phyloP scores from a whole-genome alignment of 1,140 invertebrate genomes.

The Listronotus oregonensis region DNA sequence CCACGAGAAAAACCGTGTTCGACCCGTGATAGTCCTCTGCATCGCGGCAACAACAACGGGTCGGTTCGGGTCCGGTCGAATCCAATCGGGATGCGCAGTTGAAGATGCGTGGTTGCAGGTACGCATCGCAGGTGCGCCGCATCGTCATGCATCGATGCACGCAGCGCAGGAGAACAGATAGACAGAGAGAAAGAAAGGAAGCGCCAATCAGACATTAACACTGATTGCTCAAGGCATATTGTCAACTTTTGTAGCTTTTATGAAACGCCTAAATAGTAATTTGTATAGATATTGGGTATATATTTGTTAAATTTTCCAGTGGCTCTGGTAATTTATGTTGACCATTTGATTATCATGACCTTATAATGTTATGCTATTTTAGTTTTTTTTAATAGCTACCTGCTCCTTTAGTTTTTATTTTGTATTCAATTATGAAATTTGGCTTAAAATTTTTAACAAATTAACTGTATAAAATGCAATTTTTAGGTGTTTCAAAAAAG shows the following conservation, averaged over 20 bases:
- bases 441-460: too few relatives aligned
- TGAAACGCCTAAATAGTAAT: not conserved
- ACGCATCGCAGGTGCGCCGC: slow-evolving; percentile 33
- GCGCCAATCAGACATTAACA: slow-evolving; percentile 54
- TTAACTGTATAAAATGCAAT: not conserved
- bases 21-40: slow-evolving; percentile 92
- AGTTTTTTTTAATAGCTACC: too few relatives aligned
- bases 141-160: slow-evolving; percentile 43
- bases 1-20: slow-evolving; percentile 94
- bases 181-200: slow-evolving; percentile 53
- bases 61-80: slow-evolving; percentile 41
- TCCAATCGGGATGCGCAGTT: slow-evolving; percentile 30
- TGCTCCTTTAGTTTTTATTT: too few relatives aligned
- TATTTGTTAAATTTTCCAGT: too few relatives aligned
- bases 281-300: too few relatives aligned
- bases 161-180: slow-evolving; percentile 45
- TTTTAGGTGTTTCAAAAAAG: not conserved
- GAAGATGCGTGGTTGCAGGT: slow-evolving; percentile 38
- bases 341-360: too few relatives aligned
- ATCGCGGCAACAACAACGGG: slow-evolving; percentile 49
- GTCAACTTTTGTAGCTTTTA: slow-evolving; percentile 5
- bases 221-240: slow-evolving; percentile 17
- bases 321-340: too few relatives aligned
- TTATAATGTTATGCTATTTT: too few relatives aligned
- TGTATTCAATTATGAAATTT: too few relatives aligned